Percentiles rank a stretch among this genome's conserved stretches.
These are phyloP conservation scores for Apus apus DNA, from an alignment of 2,113 vertebrate species.

Conservation along the genomic window DNA sequence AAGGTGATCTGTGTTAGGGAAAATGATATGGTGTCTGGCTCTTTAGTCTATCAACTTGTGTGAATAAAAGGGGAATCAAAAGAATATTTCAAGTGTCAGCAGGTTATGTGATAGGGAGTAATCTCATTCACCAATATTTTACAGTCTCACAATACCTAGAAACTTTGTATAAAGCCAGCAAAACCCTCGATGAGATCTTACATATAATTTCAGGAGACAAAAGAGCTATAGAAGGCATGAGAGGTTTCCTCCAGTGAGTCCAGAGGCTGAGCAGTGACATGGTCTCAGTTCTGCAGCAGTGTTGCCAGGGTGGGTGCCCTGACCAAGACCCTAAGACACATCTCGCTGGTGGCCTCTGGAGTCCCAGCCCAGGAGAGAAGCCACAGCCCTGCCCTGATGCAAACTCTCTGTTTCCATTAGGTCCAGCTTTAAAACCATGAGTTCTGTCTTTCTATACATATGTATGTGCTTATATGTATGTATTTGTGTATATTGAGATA, in stretches of 20 bases:
- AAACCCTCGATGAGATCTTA: background rate
- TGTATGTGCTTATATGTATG: background rate
- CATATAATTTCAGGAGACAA: background rate
- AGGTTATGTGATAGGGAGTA: background rate
- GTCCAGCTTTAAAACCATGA: background rate
- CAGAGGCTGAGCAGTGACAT: background rate
- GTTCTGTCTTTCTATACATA: background rate
- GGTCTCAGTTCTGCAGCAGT: background rate
- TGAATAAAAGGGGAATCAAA: slow-evolving; percentile 14
- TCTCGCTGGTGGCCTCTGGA: background rate
- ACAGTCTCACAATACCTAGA: background rate
- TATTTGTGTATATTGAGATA: background rate
- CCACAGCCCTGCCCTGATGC: background rate
- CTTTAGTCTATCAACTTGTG: background rate
- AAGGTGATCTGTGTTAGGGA: background rate
- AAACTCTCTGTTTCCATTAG: accelerated
- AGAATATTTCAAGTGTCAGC: slow-evolving; percentile 29
- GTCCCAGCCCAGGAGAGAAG: background rate
- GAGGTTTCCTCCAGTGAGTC: background rate
- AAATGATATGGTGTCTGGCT: background rate
- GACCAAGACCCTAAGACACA: too few species aligned
- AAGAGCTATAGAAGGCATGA: background rate
- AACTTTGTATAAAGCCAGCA: background rate
- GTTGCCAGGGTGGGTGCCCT: background rate
- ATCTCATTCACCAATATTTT: slow-evolving; percentile 19